phyloP scores from a whole-genome alignment of 2,888 invertebrate genomes.

The Cerastis rubricosa region DNA sequence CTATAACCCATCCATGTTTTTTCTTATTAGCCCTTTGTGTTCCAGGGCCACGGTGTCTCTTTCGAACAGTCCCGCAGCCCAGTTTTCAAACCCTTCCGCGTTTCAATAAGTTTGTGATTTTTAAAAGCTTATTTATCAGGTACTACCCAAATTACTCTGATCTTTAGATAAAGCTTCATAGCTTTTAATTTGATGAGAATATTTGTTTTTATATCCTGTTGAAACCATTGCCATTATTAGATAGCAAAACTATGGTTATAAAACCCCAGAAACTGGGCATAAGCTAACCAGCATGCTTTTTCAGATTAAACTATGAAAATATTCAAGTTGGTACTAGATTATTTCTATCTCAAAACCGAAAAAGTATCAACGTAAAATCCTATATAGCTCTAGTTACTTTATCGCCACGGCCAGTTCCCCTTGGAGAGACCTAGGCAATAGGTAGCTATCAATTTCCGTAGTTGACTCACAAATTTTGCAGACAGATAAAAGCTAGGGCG shows the following conservation, averaged over 20 bases:
- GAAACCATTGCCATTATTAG: not conserved
- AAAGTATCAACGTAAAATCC: not conserved
- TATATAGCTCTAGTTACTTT: slow-evolving; percentile 3
- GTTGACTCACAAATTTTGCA: slow-evolving; percentile 61
- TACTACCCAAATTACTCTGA: not conserved
- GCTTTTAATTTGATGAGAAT: not conserved
- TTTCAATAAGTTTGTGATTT: not conserved
- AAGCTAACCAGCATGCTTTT: too few species aligned
- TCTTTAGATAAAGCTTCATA: not conserved
- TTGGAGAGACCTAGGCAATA: slow-evolving; percentile 20
- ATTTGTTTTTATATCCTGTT: not conserved
- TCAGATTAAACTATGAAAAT: not conserved
- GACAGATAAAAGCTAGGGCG: slow-evolving; percentile 53
- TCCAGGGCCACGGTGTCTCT: too few species aligned
- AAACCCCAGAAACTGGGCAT: not conserved
- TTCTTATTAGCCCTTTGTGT: too few species aligned
- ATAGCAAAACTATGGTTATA: not conserved
- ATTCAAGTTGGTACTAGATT: too few species aligned
- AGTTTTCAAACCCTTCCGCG: too few species aligned
- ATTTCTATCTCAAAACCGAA: too few species aligned
- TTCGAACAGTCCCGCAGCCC: too few species aligned
- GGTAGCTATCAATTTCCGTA: slow-evolving; percentile 54
- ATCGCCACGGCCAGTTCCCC: slow-evolving; percentile 11
- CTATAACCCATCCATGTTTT: too few species aligned
- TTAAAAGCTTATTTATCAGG: too few species aligned